Percentiles rank a stretch among this genome's conserved stretches.
Conservation (phyloP, 37 sponge, comb jelly and placozoan genomes). For the Aphrocallistes beatrix region DNA sequence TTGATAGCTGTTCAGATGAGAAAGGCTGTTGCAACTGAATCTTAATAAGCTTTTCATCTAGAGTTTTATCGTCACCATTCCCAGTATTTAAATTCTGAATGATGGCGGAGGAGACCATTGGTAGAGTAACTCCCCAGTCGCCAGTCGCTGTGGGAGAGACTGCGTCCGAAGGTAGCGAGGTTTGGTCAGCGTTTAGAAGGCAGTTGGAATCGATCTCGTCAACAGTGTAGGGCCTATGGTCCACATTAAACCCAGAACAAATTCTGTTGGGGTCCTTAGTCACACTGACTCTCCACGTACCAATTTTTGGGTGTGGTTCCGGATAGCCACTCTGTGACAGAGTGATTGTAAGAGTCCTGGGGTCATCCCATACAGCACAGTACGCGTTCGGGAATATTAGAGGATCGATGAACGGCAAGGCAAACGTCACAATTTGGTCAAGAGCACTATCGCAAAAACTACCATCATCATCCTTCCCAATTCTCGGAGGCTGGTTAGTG, state of each 20-base stretch:
- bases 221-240: background rate
- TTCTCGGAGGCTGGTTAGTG: slow-evolving; percentile 67
- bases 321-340: slow-evolving; percentile 70
- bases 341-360: slow-evolving; percentile 29
- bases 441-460: slow-evolving; percentile 32
- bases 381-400: slow-evolving; percentile 23
- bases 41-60: slow-evolving; percentile 29
- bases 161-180: slow-evolving; percentile 26
- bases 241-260: slow-evolving; percentile 60
- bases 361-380: slow-evolving; percentile 43
- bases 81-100: slow-evolving; percentile 36
- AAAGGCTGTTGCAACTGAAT: slow-evolving; percentile 45
- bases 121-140: slow-evolving; percentile 53
- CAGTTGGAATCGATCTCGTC: slow-evolving; percentile 32
- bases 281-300: slow-evolving; percentile 54
- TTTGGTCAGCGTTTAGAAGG: slow-evolving; percentile 36
- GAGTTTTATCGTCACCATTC: background rate
- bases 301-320: slow-evolving; percentile 47
- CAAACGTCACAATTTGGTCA: slow-evolving; percentile 46
- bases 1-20: slow-evolving; percentile 39
- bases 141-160: slow-evolving; percentile 46
- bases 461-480: background rate
- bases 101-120: slow-evolving; percentile 29
- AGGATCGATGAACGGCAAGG: slow-evolving; percentile 37
- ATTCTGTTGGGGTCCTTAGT: slow-evolving; percentile 22